Evolutionary conservation across 1,140 invertebrate genomes (phyloP), one percentile per base, ranked within the genome.

Genomic region (Drosophila ercepeae): DNA sequence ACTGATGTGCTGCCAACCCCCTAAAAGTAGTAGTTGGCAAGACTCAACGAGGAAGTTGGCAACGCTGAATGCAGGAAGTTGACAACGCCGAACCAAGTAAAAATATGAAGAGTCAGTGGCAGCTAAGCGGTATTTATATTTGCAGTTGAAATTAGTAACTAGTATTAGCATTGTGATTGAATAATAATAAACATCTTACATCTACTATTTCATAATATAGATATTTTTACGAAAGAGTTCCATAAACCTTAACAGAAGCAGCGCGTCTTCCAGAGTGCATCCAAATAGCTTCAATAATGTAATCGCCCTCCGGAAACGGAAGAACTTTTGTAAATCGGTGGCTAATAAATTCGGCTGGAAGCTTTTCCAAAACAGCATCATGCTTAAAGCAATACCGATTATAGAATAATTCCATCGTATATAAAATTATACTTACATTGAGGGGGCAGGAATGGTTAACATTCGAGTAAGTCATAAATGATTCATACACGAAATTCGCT

Each of bases 401-500:
- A 39, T 2, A 14, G 9, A 5, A 14, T 0, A 14, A 39, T 39
- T 16, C 1, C 2, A n/a, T 32, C 1, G 1, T n/a, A 32, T 4
- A 11, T n/a, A 21, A 2, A 14, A 11, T 21, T 9, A 6, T 21
- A 34, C 19, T 13, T 36, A 50, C 45, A 8, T 9, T 23, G 3
- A 9, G 16, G 1, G 55, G 55, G 7, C 45, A 58, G 4, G 45
- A 39, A 32, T 58, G 55, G 16, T 58, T 58, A 21, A 58, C 25
- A 13, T 58, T 58, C 4, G 55, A 50, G 6, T 25, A 49, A 4
- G 9, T 13, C 1, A 4, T 1, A 7, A 59, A 59, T 0, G 39
- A 8, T 4, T 32, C 4, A 11, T 51, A 41, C 39, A 29, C 14
- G 14, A 49, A 14, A 2, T 32, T 32, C 9, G 3, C 46, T 8